phyloP scores from a whole-genome alignment of 2,888 invertebrate species.

The Parelbella ahira region DNA sequence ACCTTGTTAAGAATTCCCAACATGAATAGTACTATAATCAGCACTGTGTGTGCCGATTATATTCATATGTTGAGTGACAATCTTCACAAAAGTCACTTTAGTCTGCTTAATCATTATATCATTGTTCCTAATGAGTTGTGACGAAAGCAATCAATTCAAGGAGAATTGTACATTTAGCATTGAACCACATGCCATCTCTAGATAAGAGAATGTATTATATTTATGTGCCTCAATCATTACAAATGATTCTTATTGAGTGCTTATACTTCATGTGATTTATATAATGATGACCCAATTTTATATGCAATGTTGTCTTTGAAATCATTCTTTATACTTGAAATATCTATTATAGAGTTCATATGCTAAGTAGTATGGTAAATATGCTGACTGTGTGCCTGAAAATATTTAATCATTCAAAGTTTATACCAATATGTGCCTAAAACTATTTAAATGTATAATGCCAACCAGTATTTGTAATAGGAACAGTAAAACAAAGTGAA shows the following conservation, averaged over 20 bases:
- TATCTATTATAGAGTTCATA: neutral
- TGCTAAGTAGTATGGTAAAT: no score
- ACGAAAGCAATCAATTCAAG: constrained; percentile 40
- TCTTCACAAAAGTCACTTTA: no score
- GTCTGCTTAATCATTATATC: constrained; percentile 24
- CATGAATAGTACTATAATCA: no score
- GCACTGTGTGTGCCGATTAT: no score
- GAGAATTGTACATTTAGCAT: constrained; percentile 41
- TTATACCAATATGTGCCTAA: no score
- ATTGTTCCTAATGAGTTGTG: constrained; percentile 31
- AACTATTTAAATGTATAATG: no score
- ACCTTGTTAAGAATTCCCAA: no score
- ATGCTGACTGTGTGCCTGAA: no score
- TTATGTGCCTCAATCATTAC: constrained; percentile 23
- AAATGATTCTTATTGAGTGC: constrained; percentile 9
- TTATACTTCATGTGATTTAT: neutral
- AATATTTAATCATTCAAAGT: no score
- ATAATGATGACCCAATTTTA: neutral
- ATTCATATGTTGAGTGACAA: no score
- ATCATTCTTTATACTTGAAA: neutral
- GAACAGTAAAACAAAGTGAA: no score
- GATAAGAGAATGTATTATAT: constrained; percentile 12
- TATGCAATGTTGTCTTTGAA: neutral
- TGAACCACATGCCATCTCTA: constrained; percentile 37
- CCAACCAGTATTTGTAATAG: no score